These are phyloP conservation scores for Alouatta palliata DNA, from an alignment of 2,113 vertebrate genomes.

Conservation along the genomic window DNA sequence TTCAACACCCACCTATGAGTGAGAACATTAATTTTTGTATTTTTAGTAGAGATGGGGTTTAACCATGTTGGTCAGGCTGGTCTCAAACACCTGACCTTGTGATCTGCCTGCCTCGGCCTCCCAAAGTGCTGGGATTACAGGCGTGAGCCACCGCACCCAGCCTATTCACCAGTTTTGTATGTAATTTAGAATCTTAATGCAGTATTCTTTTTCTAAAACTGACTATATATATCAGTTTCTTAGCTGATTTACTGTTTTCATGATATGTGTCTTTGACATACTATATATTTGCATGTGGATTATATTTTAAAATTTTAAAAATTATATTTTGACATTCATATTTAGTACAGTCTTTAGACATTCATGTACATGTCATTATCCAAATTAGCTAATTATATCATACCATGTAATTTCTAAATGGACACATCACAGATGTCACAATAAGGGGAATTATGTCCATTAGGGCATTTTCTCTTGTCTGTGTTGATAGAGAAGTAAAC, in stretches of 20 bases:
- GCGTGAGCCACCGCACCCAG: too few relatives aligned
- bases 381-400: background rate
- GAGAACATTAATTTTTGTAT: too few relatives aligned
- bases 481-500: background rate
- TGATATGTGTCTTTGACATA: background rate
- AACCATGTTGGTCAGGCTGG: too few relatives aligned
- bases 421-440: background rate
- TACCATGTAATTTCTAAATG: background rate
- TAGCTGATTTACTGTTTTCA: background rate
- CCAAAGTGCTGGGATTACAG: too few relatives aligned
- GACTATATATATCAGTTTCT: background rate
- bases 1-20: too few relatives aligned
- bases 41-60: too few relatives aligned
- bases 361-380: background rate
- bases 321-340: conserved; percentile 18
- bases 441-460: background rate
- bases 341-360: background rate
- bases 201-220: background rate
- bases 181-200: conserved; percentile 9
- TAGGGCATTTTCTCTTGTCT: too few relatives aligned
- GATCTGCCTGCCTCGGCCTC: too few relatives aligned
- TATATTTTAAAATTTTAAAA: conserved; percentile 47
- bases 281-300: background rate
- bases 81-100: too few relatives aligned
- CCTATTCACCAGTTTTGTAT: background rate